Conservation (phyloP, 2,113 vertebrate genomes). For the Pyrgilauda ruficollis region DNA sequence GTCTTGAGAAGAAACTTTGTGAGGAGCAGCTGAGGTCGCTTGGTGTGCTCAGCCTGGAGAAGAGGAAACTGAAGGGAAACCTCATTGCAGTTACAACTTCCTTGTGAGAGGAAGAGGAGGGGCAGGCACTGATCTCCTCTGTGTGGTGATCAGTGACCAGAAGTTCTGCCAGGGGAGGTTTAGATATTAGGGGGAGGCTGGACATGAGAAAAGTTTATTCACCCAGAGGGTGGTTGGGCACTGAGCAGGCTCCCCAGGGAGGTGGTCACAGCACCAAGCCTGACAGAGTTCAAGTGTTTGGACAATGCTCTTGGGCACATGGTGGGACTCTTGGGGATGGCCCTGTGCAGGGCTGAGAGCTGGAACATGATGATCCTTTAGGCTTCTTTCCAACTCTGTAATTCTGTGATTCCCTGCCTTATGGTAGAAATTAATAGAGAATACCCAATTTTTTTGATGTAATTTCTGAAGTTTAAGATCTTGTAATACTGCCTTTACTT, state of each 20-base stretch:
- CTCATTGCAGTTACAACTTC: background rate
- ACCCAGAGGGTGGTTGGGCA: rapidly evolving
- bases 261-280: background rate
- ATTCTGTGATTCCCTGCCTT: background rate
- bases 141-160: no score
- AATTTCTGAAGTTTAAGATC: background rate
- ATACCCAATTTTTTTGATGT: background rate
- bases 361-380: background rate
- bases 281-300: background rate
- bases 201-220: background rate
- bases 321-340: background rate
- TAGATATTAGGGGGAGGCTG: background rate
- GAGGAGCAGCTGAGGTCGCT: background rate
- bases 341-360: rapidly evolving
- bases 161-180: background rate
- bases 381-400: background rate
- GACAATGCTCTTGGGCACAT: rapidly evolving
- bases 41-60: background rate
- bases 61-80: background rate
- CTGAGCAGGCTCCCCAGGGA: background rate
- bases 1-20: rapidly evolving
- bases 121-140: background rate
- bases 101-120: rapidly evolving
- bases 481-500: background rate
- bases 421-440: background rate